These are phyloP conservation scores for Antitype chi DNA, from an alignment of 2,888 invertebrate species.

Conservation along the genomic window DNA sequence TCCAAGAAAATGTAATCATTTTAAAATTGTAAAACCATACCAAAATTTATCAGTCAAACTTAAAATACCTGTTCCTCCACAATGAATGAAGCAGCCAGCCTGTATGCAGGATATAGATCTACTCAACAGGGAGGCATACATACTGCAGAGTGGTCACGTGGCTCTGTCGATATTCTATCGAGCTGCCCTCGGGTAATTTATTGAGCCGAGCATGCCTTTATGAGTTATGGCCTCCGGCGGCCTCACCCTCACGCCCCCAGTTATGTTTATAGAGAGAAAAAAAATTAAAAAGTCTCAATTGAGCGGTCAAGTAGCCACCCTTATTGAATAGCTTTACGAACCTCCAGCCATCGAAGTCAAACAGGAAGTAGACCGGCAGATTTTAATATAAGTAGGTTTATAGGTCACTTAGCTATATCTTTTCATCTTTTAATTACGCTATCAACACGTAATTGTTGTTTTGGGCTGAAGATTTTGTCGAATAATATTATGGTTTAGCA, in stretches of 20 bases:
- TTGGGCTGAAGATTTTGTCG: slow-evolving; percentile 19
- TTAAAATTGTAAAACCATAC: neutral
- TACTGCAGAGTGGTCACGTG: slow-evolving; percentile 72
- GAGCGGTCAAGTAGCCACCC: slow-evolving; percentile 40
- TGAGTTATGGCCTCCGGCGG: slow-evolving; percentile 73
- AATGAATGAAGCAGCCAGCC: slow-evolving; percentile 40
- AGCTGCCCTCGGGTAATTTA: slow-evolving; percentile 74
- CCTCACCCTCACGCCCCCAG: slow-evolving; percentile 56
- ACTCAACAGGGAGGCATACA: slow-evolving; percentile 15
- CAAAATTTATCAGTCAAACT: slow-evolving; percentile 3
- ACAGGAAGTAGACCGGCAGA: neutral
- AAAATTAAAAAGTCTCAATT: slow-evolving; percentile 66
- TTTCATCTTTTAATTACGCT: slow-evolving; percentile 32
- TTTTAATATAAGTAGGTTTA: neutral
- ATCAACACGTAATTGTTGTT: slow-evolving; percentile 32
- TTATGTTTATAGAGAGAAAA: slow-evolving; percentile 63
- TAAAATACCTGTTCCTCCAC: slow-evolving; percentile 1
- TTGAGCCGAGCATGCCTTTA: slow-evolving; percentile 70
- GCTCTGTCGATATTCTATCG: slow-evolving; percentile 78
- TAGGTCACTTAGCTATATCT: neutral
- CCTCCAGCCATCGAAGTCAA: slow-evolving; percentile 5
- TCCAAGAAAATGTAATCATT: neutral
- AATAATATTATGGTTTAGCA: slow-evolving; percentile 38
- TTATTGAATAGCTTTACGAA: slow-evolving; percentile 42
- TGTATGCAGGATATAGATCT: slow-evolving; percentile 41